phyloP scores from a whole-genome alignment of 2,888 invertebrate species.

The Agrotis exclamationis region DNA sequence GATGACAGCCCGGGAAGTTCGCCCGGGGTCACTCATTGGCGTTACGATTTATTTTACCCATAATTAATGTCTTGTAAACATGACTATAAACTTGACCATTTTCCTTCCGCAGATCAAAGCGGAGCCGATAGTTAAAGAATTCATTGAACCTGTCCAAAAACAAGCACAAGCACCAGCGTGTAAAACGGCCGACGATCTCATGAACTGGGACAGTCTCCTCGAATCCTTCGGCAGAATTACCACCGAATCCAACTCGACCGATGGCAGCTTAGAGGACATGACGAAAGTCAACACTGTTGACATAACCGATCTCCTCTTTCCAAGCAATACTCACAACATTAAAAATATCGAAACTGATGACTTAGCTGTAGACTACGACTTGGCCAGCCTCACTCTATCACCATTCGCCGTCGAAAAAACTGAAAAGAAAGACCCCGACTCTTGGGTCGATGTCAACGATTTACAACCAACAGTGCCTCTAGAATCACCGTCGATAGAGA shows the following conservation, averaged over 20 bases:
- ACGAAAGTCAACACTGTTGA: slow-evolving; percentile 80
- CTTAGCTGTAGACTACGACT: slow-evolving; percentile 81
- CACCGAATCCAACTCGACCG: slow-evolving; percentile 86
- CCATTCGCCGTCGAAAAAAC: slow-evolving; percentile 77
- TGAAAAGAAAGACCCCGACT: slow-evolving; percentile 71
- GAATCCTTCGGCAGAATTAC: slow-evolving; percentile 87
- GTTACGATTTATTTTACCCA: neutral
- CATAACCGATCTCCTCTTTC: slow-evolving; percentile 85
- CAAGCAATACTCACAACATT: slow-evolving; percentile 75
- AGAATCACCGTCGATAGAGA: slow-evolving; percentile 47
- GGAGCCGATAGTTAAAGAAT: slow-evolving; percentile 43
- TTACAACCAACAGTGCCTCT: slow-evolving; percentile 72
- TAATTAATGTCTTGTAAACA: neutral
- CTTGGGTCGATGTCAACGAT: slow-evolving; percentile 79
- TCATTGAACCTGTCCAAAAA: slow-evolving; percentile 39
- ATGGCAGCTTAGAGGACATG: slow-evolving; percentile 84
- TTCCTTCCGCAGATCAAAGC: slow-evolving; percentile 43
- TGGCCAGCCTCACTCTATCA: slow-evolving; percentile 78
- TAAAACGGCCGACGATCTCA: slow-evolving; percentile 70
- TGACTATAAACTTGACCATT: neutral
- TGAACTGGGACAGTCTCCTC: slow-evolving; percentile 87
- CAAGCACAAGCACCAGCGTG: slow-evolving; percentile 34
- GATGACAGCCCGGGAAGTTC: neutral
- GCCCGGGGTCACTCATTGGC: neutral
- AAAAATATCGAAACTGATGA: slow-evolving; percentile 75